Conservation (phyloP, 2,797 vertebrate genomes). For the Sebastes umbrosus region DNA sequence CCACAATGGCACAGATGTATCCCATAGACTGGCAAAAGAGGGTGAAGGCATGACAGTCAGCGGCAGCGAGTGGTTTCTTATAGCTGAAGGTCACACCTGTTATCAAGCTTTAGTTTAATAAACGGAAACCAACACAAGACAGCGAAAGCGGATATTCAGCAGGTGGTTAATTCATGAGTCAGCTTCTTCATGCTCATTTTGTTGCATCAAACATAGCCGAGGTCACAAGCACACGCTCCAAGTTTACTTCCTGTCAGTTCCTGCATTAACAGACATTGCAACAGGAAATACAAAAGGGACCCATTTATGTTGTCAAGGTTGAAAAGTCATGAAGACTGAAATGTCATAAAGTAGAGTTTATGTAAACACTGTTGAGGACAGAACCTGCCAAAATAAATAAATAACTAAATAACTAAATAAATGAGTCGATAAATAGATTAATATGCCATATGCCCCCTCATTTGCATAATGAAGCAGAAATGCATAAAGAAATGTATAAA, state of each 20-base stretch:
- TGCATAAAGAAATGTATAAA: too few relatives aligned
- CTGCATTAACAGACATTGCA: neutral
- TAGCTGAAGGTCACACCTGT: neutral
- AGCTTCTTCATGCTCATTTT: neutral
- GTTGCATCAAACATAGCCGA: neutral
- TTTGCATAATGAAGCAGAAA: too few relatives aligned
- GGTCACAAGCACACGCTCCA: neutral
- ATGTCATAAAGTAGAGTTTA: neutral
- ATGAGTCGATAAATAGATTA: too few relatives aligned
- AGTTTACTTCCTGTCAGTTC: neutral
- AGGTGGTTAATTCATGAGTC: neutral
- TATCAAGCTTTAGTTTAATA: neutral
- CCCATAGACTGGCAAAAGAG: neutral
- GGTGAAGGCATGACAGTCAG: neutral
- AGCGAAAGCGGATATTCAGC: neutral
- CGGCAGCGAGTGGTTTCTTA: neutral
- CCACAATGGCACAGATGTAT: slow-evolving; percentile 12
- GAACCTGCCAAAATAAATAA: too few relatives aligned
- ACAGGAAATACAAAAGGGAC: neutral
- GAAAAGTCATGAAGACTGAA: neutral
- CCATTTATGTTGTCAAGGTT: too few relatives aligned
- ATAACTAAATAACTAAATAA: too few relatives aligned
- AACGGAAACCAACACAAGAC: neutral
- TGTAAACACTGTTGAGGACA: neutral
- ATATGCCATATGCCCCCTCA: too few relatives aligned